phyloP scores from a whole-genome alignment of 2,113 vertebrate species.

The Willisornis vidua region DNA sequence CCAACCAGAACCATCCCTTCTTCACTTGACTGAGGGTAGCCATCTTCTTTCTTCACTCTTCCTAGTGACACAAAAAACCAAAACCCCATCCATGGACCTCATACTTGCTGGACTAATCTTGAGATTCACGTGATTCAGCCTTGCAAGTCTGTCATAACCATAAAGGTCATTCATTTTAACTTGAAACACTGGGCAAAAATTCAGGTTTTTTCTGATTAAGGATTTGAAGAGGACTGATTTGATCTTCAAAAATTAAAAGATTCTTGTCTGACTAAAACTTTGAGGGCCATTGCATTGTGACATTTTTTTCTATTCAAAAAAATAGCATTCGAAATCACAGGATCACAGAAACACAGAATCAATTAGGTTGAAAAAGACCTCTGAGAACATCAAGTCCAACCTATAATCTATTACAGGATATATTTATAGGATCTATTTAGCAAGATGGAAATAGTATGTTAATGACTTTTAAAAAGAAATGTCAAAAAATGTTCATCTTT shows the following conservation, averaged over 20 bases:
- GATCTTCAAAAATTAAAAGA: neutral
- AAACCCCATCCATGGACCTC: neutral
- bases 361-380: neutral
- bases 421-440: neutral
- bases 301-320: neutral
- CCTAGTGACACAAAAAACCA: neutral
- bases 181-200: neutral
- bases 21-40: fast-evolving
- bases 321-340: neutral
- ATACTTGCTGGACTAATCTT: neutral
- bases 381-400: neutral
- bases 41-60: neutral
- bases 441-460: neutral
- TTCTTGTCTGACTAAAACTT: neutral
- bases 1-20: neutral
- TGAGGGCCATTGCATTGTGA: neutral
- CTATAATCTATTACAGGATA: neutral
- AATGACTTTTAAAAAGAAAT: neutral
- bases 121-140: neutral
- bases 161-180: neutral
- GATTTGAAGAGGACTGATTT: neutral
- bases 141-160: neutral
- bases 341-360: neutral
- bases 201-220: neutral
- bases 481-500: neutral